A percentile compares a stretch with the other conserved stretches of the same genome.
Evolutionary conservation across 2,888 invertebrate species (phyloP).

Genomic region (Epiperipatus broadwayi): DNA sequence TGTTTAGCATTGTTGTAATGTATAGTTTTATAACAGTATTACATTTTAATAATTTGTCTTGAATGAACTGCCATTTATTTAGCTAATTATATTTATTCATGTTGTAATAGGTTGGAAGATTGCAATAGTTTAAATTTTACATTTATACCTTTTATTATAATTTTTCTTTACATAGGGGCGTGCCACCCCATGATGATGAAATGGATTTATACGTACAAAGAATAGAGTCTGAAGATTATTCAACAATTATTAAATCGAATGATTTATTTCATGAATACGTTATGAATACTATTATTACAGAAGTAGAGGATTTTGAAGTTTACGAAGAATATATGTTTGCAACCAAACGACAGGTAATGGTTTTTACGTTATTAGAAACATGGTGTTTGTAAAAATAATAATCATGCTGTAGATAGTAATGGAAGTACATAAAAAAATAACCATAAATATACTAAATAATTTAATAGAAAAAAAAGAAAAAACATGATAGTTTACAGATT

Average conservation of each 20-base stretch:
- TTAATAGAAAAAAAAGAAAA: too few relatives aligned
- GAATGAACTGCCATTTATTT: too few relatives aligned
- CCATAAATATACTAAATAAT: too few relatives aligned
- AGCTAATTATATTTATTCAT: too few relatives aligned
- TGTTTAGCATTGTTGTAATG: too few relatives aligned
- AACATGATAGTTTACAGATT: too few relatives aligned
- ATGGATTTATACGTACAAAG: slow-evolving; percentile 39
- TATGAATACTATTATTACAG: slow-evolving; percentile 36
- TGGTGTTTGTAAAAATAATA: too few relatives aligned
- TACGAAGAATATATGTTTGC: slow-evolving; percentile 69
- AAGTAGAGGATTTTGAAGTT: slow-evolving; percentile 60
- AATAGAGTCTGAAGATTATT: slow-evolving; percentile 40
- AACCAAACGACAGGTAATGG: slow-evolving; percentile 45
- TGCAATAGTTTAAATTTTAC: neutral
- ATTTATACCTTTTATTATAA: neutral
- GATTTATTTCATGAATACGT: slow-evolving; percentile 21
- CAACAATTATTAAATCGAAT: slow-evolving; percentile 32
- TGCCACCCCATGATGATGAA: slow-evolving; percentile 19
- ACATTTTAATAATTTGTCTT: too few relatives aligned
- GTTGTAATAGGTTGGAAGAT: too few relatives aligned
- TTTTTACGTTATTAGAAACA: slow-evolving; percentile 5
- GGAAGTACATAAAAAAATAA: too few relatives aligned
- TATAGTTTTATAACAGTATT: too few relatives aligned
- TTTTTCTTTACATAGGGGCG: slow-evolving; percentile 22
- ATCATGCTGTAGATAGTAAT: too few relatives aligned